A percentile compares a stretch with the other conserved stretches of the same genome.
Conservation (phyloP, 2,113 vertebrate species). For the Pseudopipra pipra region DNA sequence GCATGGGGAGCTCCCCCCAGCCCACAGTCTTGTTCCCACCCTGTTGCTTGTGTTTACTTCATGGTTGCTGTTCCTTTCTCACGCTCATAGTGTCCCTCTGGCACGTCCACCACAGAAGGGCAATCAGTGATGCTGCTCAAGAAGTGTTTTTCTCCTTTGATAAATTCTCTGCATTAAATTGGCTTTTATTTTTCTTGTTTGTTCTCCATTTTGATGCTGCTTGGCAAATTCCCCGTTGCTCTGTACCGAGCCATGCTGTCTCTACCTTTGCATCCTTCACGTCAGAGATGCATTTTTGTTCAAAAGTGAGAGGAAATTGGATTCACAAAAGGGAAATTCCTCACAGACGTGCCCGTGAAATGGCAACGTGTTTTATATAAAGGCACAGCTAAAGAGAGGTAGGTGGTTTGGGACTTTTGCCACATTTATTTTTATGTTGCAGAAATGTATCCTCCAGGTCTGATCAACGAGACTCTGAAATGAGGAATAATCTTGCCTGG, state of each 20-base stretch:
- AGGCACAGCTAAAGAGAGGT: neutral
- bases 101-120: neutral
- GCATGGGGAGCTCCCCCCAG: neutral
- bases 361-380: neutral
- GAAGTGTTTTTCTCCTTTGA: neutral
- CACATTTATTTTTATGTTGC: neutral
- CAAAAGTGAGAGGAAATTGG: neutral
- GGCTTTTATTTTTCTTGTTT: slow-evolving; percentile 36
- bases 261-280: neutral
- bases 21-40: neutral
- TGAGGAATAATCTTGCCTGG: neutral
- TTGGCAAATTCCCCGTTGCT: neutral
- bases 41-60: neutral
- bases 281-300: neutral
- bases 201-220: neutral
- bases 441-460: neutral
- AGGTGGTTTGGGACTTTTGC: neutral
- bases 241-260: neutral
- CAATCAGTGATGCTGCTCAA: neutral
- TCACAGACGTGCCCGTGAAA: neutral
- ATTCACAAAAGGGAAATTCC: slow-evolving; percentile 21
- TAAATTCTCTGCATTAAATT: neutral
- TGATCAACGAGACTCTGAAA: neutral
- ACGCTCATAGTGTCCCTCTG: neutral
- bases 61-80: neutral